A percentile compares a stretch with the other conserved stretches of the same genome.
phyloP scores from a whole-genome alignment of 2,888 invertebrate genomes.

The Phengaris alcon region DNA sequence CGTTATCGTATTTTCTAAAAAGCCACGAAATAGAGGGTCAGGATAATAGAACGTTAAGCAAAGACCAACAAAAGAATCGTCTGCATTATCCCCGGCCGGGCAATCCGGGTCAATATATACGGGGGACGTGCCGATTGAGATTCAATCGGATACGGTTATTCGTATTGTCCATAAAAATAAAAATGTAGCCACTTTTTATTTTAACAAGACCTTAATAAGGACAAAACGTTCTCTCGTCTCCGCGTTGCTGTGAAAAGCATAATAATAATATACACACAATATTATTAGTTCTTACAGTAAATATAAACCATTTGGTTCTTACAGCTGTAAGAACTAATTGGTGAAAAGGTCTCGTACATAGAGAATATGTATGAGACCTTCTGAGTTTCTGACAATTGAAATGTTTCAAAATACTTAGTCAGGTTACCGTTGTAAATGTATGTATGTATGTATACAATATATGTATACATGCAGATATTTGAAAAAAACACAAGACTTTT shows the following conservation, averaged over 20 bases:
- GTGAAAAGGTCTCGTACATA: no score
- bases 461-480: no score
- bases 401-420: no score
- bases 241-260: background rate
- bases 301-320: no score
- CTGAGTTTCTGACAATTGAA: no score
- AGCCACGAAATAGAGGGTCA: constrained; percentile 24
- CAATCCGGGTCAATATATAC: constrained; percentile 29
- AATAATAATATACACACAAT: no score
- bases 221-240: background rate
- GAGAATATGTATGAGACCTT: no score
- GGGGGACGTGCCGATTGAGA: constrained; percentile 13
- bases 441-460: no score
- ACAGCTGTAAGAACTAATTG: no score
- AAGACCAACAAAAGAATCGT: constrained; percentile 7
- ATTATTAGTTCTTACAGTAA: no score
- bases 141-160: constrained; percentile 6
- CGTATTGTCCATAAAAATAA: constrained; percentile 6
- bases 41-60: constrained; percentile 28
- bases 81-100: background rate
- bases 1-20: constrained; percentile 27
- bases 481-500: no score
- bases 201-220: background rate
- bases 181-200: background rate
- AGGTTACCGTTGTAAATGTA: no score